Conservation (phyloP, 1,140 invertebrate genomes). For the Gonioctena quinquepunctata region DNA sequence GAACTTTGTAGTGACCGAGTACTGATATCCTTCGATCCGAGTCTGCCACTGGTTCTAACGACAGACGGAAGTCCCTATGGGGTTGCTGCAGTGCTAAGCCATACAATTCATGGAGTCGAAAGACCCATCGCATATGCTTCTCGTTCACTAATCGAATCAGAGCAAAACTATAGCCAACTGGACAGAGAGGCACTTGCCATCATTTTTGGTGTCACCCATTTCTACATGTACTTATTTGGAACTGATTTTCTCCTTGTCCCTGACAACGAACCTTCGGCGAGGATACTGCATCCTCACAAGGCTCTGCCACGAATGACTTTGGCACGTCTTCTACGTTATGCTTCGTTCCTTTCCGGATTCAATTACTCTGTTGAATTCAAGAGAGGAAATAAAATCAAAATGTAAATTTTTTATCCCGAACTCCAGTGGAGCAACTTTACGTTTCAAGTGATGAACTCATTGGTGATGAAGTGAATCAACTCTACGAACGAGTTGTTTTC, state of each 20-base stretch:
- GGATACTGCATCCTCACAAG: too few species aligned
- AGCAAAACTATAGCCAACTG: slow-evolving; percentile 34
- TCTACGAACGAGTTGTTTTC: too few species aligned
- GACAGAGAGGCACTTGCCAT: slow-evolving; percentile 36
- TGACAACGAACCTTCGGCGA: slow-evolving; percentile 28
- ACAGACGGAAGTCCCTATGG: slow-evolving; percentile 48
- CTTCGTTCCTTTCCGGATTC: too few species aligned
- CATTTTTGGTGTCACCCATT: slow-evolving; percentile 35
- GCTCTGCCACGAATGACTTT: too few species aligned
- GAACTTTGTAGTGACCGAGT: slow-evolving; percentile 16
- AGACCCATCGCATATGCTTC: slow-evolving; percentile 52
- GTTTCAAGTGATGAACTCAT: too few species aligned
- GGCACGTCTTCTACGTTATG: too few species aligned
- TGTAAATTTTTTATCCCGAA: too few species aligned
- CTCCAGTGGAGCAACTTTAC: too few species aligned
- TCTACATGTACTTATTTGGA: slow-evolving; percentile 29
- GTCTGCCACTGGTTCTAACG: slow-evolving; percentile 35
- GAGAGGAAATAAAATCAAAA: too few species aligned
- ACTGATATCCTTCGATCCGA: slow-evolving; percentile 44
- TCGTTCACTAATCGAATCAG: slow-evolving; percentile 20
- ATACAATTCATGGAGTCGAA: slow-evolving; percentile 39
- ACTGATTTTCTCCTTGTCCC: slow-evolving; percentile 26
- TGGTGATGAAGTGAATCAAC: too few species aligned
- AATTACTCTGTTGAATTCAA: too few species aligned
- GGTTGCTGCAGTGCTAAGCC: slow-evolving; percentile 50